Evolutionary conservation across 2,888 invertebrate genomes (phyloP).

Genomic region (Dastarcus helophoroides): DNA sequence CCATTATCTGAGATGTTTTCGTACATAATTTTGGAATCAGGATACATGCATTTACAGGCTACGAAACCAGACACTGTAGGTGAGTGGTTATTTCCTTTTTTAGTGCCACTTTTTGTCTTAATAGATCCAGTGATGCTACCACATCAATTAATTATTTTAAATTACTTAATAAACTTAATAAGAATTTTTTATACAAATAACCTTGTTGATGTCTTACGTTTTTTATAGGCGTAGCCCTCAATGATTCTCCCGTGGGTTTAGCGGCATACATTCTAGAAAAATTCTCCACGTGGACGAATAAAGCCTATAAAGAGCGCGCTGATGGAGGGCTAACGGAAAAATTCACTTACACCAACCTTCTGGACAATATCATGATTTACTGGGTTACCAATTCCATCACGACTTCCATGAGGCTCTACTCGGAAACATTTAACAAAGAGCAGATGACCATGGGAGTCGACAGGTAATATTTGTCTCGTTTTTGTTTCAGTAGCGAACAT

Average conservation of each 20-base stretch:
- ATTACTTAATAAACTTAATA: too few relatives aligned
- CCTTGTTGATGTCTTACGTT: too few relatives aligned
- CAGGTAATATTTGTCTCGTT: slow-evolving; percentile 14
- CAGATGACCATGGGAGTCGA: slow-evolving; percentile 14
- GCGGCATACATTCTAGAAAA: slow-evolving; percentile 88
- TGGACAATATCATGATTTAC: slow-evolving; percentile 74
- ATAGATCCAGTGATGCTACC: too few relatives aligned
- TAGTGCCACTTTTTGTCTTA: too few relatives aligned
- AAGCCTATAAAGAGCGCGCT: slow-evolving; percentile 33
- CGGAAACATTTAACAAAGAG: slow-evolving; percentile 42
- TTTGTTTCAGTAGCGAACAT: background rate
- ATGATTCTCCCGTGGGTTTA: slow-evolving; percentile 71
- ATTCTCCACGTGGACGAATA: slow-evolving; percentile 64
- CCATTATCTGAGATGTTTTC: slow-evolving; percentile 33
- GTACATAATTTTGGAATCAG: slow-evolving; percentile 41
- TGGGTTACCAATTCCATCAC: slow-evolving; percentile 63
- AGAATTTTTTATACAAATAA: background rate
- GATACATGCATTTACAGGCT: slow-evolving; percentile 68
- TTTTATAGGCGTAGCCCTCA: slow-evolving; percentile 50
- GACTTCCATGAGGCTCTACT: slow-evolving; percentile 62
- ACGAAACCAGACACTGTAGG: slow-evolving; percentile 86
- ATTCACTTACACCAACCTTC: slow-evolving; percentile 55
- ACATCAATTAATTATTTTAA: too few relatives aligned
- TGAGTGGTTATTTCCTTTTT: too few relatives aligned
- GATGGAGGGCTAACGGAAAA: slow-evolving; percentile 58